Evolutionary conservation across 2,113 vertebrate genomes (phyloP).

Genomic region (Polypterus senegalus): DNA sequence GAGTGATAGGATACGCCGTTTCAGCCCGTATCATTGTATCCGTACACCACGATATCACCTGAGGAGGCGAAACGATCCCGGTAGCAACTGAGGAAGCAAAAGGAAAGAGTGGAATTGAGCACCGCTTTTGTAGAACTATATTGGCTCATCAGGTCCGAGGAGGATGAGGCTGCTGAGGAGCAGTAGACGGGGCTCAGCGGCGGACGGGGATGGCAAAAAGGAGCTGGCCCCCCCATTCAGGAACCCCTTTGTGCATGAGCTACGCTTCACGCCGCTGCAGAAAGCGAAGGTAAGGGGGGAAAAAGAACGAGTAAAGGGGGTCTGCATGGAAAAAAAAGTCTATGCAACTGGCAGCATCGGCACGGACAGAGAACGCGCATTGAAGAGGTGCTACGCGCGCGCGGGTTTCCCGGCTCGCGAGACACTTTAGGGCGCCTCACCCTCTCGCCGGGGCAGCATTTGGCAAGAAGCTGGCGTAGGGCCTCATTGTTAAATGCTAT

Average conservation of each 20-base stretch:
- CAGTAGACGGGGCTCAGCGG: conserved; percentile 39
- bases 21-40: no score
- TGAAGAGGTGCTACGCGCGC: no score
- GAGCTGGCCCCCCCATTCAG: conserved; percentile 62
- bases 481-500: no score
- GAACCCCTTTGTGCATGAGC: conserved; percentile 79
- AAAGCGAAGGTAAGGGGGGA: conserved; percentile 77
- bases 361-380: neutral
- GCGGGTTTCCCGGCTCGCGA: neutral
- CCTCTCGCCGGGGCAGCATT: neutral
- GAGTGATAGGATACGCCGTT: no score
- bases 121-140: conserved; percentile 2
- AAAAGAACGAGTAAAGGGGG: no score
- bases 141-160: conserved; percentile 13
- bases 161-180: conserved; percentile 58
- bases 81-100: no score
- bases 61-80: no score
- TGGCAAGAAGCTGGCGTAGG: no score
- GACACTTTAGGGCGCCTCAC: neutral
- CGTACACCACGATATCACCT: no score
- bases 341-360: neutral
- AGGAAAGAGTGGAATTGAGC: no score
- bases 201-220: conserved; percentile 49
- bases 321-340: neutral
- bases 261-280: conserved; percentile 58